Percentiles rank a stretch among this genome's conserved stretches.
These are phyloP conservation scores for Mesochorus sp. DNA, from an alignment of 2,888 invertebrate species.

Conservation along the genomic window DNA sequence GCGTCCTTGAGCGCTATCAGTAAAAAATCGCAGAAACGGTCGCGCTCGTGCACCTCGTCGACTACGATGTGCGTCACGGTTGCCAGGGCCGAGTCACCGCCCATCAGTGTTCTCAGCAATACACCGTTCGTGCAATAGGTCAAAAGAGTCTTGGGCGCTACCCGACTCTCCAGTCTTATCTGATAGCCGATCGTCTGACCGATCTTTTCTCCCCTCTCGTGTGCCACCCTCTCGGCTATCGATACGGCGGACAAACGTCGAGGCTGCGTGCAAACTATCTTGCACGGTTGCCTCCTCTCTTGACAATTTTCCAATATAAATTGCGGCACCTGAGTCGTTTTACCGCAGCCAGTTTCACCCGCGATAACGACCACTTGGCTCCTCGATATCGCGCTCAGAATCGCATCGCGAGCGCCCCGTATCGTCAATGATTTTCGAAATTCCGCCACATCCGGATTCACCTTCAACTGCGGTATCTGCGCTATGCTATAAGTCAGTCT, in stretches of 20 bases:
- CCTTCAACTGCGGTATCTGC: conserved; percentile 84
- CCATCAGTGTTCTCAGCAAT: conserved; percentile 93
- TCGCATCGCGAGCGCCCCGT: conserved; percentile 85
- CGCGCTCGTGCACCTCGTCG: conserved; percentile 98
- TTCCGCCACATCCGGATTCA: conserved; percentile 84
- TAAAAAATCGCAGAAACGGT: conserved; percentile 96
- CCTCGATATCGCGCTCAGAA: conserved; percentile 84
- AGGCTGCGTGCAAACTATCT: conserved; percentile 97
- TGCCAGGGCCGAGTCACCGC: conserved; percentile 87
- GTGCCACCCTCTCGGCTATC: conserved; percentile 92
- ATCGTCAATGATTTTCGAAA: conserved; percentile 89
- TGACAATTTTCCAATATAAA: conserved; percentile 91
- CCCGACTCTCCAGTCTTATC: conserved; percentile 93
- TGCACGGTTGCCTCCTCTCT: conserved; percentile 85
- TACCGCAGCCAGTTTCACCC: conserved; percentile 96
- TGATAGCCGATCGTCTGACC: conserved; percentile 93
- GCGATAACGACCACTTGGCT: conserved; percentile 87
- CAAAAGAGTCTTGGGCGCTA: conserved; percentile 90
- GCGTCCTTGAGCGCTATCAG: conserved; percentile 92
- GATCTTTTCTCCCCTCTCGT: conserved; percentile 88
- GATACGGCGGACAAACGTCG: conserved; percentile 94
- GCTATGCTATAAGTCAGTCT: conserved; percentile 88
- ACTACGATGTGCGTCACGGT: conserved; percentile 93
- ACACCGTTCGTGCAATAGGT: conserved; percentile 97
- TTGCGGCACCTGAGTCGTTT: conserved; percentile 98